A percentile compares a stretch with the other conserved stretches of the same genome.
Conservation (phyloP, 2,113 vertebrate species). For the Gulo gulo region DNA sequence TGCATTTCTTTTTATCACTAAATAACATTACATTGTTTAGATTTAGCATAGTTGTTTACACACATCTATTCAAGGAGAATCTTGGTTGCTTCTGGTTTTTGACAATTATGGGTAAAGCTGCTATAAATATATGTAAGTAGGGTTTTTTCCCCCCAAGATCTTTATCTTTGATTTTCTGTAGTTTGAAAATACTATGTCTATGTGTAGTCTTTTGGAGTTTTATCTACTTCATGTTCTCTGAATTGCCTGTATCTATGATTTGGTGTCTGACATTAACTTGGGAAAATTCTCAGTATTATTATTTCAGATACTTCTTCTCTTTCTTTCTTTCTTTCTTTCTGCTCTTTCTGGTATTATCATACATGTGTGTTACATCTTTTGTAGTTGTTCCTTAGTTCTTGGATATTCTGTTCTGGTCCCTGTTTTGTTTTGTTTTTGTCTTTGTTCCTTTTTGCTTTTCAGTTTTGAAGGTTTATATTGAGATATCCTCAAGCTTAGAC, state of each 20-base stretch:
- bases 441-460: background rate
- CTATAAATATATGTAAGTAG: background rate
- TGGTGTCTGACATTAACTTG: background rate
- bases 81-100: background rate
- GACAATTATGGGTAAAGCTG: background rate
- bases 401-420: background rate
- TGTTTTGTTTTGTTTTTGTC: background rate
- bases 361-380: background rate
- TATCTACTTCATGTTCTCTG: background rate
- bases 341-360: background rate
- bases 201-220: background rate
- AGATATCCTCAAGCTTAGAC: no score
- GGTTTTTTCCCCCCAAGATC: background rate
- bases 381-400: background rate
- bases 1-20: background rate
- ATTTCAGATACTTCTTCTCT: background rate
- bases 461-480: no score
- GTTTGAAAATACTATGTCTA: background rate
- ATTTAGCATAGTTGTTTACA: background rate
- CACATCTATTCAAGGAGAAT: background rate
- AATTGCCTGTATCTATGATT: background rate
- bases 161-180: background rate
- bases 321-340: background rate
- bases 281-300: background rate
- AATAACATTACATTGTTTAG: background rate